These are phyloP conservation scores for Benitochromis conjunctus DNA, from an alignment of 2,113 vertebrate genomes.

Conservation along the genomic window DNA sequence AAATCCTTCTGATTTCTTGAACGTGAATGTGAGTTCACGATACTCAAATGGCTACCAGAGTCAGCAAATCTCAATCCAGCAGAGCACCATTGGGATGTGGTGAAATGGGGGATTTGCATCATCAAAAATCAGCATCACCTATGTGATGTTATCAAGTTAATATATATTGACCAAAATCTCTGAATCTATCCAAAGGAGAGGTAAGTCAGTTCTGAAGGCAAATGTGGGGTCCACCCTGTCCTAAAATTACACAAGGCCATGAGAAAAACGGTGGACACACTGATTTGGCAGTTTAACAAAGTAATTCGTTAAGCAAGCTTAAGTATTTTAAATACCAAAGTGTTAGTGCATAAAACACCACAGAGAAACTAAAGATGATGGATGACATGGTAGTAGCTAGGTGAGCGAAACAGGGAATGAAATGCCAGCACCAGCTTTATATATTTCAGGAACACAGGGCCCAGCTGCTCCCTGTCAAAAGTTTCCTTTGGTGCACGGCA, in stretches of 20 bases:
- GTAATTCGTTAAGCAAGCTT: not conserved
- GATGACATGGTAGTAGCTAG: not conserved
- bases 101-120: not conserved
- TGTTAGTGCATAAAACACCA: not conserved
- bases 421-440: not conserved
- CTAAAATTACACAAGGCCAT: not conserved
- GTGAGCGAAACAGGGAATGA: not conserved
- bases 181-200: not conserved
- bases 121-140: not conserved
- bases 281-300: not conserved
- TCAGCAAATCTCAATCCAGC: not conserved
- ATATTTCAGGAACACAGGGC: not conserved
- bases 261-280: not conserved
- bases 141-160: not conserved
- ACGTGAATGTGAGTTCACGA: not conserved
- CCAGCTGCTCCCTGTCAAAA: not conserved
- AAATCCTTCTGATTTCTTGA: rapidly evolving
- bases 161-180: not conserved
- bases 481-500: not conserved
- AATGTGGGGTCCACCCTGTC: not conserved
- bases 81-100: not conserved
- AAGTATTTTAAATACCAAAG: not conserved
- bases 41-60: not conserved
- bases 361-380: not conserved
- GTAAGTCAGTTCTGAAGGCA: not conserved